Evolutionary conservation across 2,797 vertebrate species (phyloP), one percentile per base, ranked within the genome.

Genomic region (Vultur gryphus): DNA sequence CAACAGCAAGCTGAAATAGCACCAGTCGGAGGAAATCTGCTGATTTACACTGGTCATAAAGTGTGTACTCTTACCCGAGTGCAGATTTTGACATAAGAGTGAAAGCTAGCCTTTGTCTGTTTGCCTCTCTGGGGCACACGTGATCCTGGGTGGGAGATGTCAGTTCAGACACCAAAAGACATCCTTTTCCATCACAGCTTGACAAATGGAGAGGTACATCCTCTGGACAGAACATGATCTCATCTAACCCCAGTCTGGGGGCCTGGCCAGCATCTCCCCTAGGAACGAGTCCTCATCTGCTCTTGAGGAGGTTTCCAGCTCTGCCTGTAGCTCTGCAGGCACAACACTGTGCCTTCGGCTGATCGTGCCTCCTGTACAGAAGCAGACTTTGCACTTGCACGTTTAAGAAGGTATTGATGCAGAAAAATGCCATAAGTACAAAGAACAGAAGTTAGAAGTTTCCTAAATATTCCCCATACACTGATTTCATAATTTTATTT

Each of bases 1-100:
- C 93, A 95, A 95, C 92, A 78, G 89, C n/a, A 71, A 79, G 28
- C 52, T 96, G 89, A 88, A 86, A 78, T 49, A 91, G 80, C 85
- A 88, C 35, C 61, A 90, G 89, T 44, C 2, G 5, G 55, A 94
- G 76, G 28, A 85, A 78, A 75, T 78, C 67, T 89, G 52, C 72
- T 72, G 83, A 76, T 91, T 94, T 94, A n/a, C 51, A 7, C 52
- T 51, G 85, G 46, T 35, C 39, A 41, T 86, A 76, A 86, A 79
- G 14, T 3, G 4, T 79, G 25, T 44, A n/a, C 19, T 65, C 46
- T 43, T 75, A n/a, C 20, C 12, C 0, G 0, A 23, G 57, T 6
- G 29, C 28, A 19, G 71, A 64, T 95, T 91, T 89, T 44, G 57
- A 57, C 46, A 9, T 3, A 14, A 26, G 29, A 51, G 6, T 23